These are phyloP conservation scores for Uloborus plumipes DNA, from an alignment of 2,888 invertebrate species.

Conservation along the genomic window DNA sequence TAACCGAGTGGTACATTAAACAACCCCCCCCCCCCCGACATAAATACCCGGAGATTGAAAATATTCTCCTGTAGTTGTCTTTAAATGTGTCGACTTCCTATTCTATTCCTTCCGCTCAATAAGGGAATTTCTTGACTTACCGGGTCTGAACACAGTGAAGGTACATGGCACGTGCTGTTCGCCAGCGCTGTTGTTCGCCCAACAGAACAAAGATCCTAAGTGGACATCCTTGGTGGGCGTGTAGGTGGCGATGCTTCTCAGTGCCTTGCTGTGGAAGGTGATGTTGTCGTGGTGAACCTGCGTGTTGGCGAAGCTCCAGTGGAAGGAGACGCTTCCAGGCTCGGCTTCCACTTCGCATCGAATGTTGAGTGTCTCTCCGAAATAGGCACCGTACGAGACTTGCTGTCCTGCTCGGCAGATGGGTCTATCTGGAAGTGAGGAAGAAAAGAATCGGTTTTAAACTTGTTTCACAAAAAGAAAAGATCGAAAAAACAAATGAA, in stretches of 20 bases:
- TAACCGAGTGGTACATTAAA: too few relatives aligned
- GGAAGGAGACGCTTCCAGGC: conserved; percentile 78
- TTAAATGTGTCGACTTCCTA: too few relatives aligned
- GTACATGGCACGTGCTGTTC: conserved; percentile 67
- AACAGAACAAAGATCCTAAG: conserved; percentile 67
- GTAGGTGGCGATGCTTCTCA: conserved; percentile 64
- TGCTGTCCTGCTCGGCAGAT: conserved; percentile 36
- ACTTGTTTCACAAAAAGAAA: too few relatives aligned
- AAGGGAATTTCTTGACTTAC: conserved; percentile 5
- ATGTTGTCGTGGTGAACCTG: conserved; percentile 37
- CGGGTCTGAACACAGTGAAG: conserved; percentile 66
- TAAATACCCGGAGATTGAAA: too few relatives aligned
- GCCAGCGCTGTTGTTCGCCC: conserved; percentile 67
- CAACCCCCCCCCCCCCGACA: too few relatives aligned
- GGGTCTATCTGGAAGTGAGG: conserved; percentile 33
- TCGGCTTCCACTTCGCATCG: conserved; percentile 66
- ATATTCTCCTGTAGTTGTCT: too few relatives aligned
- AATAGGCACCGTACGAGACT: conserved; percentile 45
- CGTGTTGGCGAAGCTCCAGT: conserved; percentile 86
- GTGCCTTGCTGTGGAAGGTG: conserved; percentile 28
- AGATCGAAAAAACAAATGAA: too few relatives aligned
- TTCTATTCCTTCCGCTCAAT: too few relatives aligned
- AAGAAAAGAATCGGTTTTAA: too few relatives aligned
- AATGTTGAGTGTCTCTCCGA: conserved; percentile 32
- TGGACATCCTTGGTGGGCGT: conserved; percentile 66